Evolutionary conservation across 92 coral and sea anemone genomes (phyloP).

Genomic region (Heliopora coerulea): DNA sequence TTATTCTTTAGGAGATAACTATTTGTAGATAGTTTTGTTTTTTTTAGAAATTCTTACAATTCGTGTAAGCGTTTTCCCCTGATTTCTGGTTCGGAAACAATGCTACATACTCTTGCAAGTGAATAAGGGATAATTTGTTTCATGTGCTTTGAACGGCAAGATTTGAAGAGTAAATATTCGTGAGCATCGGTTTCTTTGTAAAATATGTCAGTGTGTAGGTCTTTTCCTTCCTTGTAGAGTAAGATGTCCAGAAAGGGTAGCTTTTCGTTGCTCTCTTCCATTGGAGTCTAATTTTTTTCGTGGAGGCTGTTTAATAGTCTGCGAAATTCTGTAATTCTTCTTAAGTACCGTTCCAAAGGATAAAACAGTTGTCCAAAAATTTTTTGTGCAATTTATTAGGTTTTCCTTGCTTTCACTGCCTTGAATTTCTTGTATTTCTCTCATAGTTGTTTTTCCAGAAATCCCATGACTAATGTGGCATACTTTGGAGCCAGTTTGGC

Average conservation of each 20-base stretch:
- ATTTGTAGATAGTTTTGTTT: conserved; percentile 13
- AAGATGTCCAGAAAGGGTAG: background rate
- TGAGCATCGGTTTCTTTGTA: no score
- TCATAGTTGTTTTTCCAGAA: no score
- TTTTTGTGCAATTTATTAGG: no score
- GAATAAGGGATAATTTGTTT: conserved; percentile 31
- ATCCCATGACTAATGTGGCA: no score
- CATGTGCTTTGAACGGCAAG: conserved; percentile 21
- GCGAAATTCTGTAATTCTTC: background rate
- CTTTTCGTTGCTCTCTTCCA: conserved; percentile 2
- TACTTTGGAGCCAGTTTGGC: no score
- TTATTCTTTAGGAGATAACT: background rate
- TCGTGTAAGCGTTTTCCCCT: conserved; percentile 11
- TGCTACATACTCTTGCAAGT: conserved; percentile 32
- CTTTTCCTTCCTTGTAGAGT: conserved; percentile 16
- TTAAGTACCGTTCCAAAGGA: no score
- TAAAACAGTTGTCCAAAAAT: no score
- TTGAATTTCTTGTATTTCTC: no score
- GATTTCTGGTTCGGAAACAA: conserved; percentile 19
- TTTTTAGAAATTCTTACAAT: conserved; percentile 8
- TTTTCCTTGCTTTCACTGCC: no score
- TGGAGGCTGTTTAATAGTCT: conserved; percentile 9
- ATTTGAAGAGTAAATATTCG: conserved; percentile 24
- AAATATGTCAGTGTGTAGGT: conserved; percentile 41
- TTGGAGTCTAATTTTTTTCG: background rate